Evolutionary conservation across 2,797 vertebrate genomes (phyloP), one percentile per base, ranked within the genome.

Genomic region (Prionace glauca): DNA sequence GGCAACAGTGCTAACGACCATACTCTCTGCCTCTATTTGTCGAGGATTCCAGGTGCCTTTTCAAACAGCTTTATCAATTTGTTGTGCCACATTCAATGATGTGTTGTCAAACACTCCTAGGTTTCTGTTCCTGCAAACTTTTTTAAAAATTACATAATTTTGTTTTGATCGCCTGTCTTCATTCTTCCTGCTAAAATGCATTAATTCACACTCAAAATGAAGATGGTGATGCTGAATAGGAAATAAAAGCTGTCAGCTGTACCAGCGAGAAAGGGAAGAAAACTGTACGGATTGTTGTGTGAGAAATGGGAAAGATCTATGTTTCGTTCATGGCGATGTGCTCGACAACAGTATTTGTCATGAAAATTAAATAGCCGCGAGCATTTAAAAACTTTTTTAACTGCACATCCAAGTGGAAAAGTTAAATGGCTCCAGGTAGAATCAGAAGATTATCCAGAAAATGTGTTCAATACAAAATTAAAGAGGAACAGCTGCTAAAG

Each of bases 391-490:
- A 67, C n/a, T 69, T 92, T 69, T 69, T 91, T 36, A 69, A 69
- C n/a, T 36, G n/a, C 65, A 67, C 62, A 24, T 92, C 90, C 90
- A 92, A 67, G 62, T 92, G n/a, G 18, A 69, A 92, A 92, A 69
- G 62, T 92, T 69, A 92, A 92, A 67, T 92, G 90, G 2, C 90
- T 92, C 18, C 90, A 92, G 90, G 90, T 92, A 41, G 22, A n/a
- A 92, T 69, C 90, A 24, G 90, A 69, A 10, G 24, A 67, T 92
- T 92, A 92, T 36, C 41, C 90, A 67, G 62, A 67, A 69, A 41
- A 41, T 69, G 24, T 92, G 62, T 69, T 69, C 90, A 92, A 69
- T 69, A 65, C 9, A 92, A 92, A 67, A 92, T 92, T n/a, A 69
- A 92, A 92, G 18, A 92, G 69, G 8, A 69, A 92, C 90, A 92